Percentiles rank a stretch among this genome's conserved stretches.
Conservation (phyloP, 2,888 invertebrate species). For the Conops quadrifasciatus region DNA sequence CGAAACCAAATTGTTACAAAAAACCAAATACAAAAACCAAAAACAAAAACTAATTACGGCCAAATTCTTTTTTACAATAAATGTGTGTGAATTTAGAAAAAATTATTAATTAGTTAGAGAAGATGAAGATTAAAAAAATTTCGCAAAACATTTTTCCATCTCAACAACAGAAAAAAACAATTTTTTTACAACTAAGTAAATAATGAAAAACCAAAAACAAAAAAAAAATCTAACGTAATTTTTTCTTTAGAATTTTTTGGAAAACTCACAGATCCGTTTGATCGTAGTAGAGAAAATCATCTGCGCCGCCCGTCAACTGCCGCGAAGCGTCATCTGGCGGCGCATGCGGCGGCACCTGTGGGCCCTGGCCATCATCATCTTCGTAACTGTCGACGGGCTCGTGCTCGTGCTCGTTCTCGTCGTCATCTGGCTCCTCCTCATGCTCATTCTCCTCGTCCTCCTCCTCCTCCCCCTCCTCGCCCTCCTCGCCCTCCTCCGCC, state of each 20-base stretch:
- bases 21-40: conserved; percentile 33
- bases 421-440: conserved; percentile 29
- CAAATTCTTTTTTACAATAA: conserved; percentile 43
- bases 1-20: conserved; percentile 38
- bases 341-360: conserved; percentile 41
- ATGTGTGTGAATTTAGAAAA: conserved; percentile 30
- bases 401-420: conserved; percentile 37
- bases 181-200: conserved; percentile 17
- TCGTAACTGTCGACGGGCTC: conserved; percentile 53
- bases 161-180: conserved; percentile 6
- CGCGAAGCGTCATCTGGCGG: conserved; percentile 46
- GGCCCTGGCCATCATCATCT: conserved; percentile 47
- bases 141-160: conserved; percentile 23
- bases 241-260: conserved; percentile 38
- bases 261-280: conserved; percentile 63
- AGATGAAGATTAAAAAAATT: conserved; percentile 27
- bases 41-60: conserved; percentile 41
- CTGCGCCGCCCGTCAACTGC: conserved; percentile 51
- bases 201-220: conserved; percentile 21
- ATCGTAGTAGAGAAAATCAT: conserved; percentile 60
- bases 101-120: conserved; percentile 21
- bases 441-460: conserved; percentile 45
- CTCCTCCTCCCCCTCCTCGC: conserved; percentile 43
- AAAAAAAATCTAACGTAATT: conserved; percentile 21
- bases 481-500: conserved; percentile 39